Evolutionary conservation across 2,797 vertebrate species (phyloP).

Genomic region (Rhynchotus rufescens): DNA sequence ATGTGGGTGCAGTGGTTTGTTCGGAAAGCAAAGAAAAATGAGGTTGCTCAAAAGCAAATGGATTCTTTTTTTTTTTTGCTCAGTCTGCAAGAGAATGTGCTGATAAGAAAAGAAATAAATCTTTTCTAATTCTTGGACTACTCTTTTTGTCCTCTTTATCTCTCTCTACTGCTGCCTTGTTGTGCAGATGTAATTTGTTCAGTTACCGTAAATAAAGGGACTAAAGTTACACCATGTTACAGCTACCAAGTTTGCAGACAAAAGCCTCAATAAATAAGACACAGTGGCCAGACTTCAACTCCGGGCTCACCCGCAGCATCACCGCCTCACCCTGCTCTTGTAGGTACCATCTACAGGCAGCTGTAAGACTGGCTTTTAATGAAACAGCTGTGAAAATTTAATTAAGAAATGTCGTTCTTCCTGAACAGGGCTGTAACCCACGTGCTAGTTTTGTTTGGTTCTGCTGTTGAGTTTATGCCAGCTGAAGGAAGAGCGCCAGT

Average conservation of each 20-base stretch:
- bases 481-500: not conserved
- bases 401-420: not conserved
- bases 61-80: not conserved
- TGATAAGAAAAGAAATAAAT: slow-evolving; percentile 71
- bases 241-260: not conserved
- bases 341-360: not conserved
- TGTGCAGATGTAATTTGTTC: slow-evolving; percentile 41
- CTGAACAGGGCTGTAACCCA: not conserved
- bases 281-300: not conserved
- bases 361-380: not conserved
- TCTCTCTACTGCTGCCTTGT: not conserved
- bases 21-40: slow-evolving; percentile 78
- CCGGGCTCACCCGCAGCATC: not conserved
- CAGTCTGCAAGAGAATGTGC: not conserved
- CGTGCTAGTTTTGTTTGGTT: not conserved
- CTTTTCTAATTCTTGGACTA: slow-evolving; percentile 65
- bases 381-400: not conserved
- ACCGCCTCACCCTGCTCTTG: not conserved
- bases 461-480: not conserved
- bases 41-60: slow-evolving; percentile 71
- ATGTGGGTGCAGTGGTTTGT: slow-evolving; percentile 68
- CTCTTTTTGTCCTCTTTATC: slow-evolving; percentile 50
- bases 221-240: slow-evolving; percentile 49
- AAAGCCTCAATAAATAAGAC: slow-evolving; percentile 19
- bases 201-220: slow-evolving; percentile 52